Evolutionary conservation across 2,113 vertebrate species (phyloP), one percentile per base, ranked within the genome.

Genomic region (Scalopus aquaticus): DNA sequence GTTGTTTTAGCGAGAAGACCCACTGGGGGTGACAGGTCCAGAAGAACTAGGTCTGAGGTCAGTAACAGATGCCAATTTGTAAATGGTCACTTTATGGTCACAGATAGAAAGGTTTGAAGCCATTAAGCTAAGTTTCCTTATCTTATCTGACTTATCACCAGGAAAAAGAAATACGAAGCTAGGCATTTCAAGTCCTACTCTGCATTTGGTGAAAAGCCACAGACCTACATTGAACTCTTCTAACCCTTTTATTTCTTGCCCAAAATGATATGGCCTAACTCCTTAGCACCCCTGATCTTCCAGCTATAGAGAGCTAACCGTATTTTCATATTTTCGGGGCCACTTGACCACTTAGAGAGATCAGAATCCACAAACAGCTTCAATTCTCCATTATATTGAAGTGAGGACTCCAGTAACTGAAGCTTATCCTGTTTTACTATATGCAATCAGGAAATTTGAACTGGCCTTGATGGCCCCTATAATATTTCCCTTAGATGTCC

Each of bases 391-490:
- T 98, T 98, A 97, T 96, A 97, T 32, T 62, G 95, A 96, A 97
- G 96, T 89, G 95, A 97, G 96, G 78, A 88, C 98, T 98, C 77
- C 56, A 72, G 98, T 98, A 98, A 98, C 93, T 83, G 94, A 96
- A 98, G 97, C 98, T 98, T 98, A 97, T 98, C 97, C 98, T 97
- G 95, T 97, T 98, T 97, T 98, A 98, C 98, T 98, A 98, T 98
- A 98, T 98, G 97, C 98, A 98, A 97, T 98, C 98, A 97, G 98
- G 98, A 98, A 98, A 98, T 98, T 98, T 98, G 98, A 98, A 97
- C 97, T 96, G 76, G 94, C 90, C 97, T 97, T 98, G 98, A 98
- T 98, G 98, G 98, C 97, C 95, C 97, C 98, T 98, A 97, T 98
- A 98, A 98, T 98, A 98, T 98, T 98, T 98, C 98, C 97, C 95